These are phyloP conservation scores for Bombus cullumanus DNA, from an alignment of 1,140 invertebrate species.

Conservation along the genomic window DNA sequence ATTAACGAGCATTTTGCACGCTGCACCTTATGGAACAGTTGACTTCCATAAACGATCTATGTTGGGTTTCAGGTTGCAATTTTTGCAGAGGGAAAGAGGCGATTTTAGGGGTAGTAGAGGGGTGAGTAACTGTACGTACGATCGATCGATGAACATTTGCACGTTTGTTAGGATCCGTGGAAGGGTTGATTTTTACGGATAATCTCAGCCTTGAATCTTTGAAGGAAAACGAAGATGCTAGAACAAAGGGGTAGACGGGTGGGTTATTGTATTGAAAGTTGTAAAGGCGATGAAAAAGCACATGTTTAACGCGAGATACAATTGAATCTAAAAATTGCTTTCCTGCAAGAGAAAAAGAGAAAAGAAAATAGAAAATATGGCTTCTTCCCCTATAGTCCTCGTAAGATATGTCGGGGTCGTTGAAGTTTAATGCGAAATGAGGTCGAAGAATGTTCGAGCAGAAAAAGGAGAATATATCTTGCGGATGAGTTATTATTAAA, in stretches of 20 bases:
- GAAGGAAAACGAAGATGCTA: no score
- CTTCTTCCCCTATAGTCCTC: background rate
- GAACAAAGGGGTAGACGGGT: no score
- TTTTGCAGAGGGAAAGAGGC: no score
- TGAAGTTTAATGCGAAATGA: background rate
- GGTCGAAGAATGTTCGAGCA: background rate
- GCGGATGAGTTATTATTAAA: background rate
- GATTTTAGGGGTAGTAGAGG: no score
- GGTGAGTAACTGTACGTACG: no score
- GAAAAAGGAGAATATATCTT: background rate
- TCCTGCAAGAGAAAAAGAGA: no score
- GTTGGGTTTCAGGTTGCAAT: background rate
- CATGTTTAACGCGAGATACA: no score
- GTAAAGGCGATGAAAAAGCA: no score
- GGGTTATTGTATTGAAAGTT: no score
- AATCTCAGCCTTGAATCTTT: no score
- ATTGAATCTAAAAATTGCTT: no score
- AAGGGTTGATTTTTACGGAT: background rate
- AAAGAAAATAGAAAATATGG: background rate
- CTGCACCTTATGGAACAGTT: background rate
- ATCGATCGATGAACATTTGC: background rate
- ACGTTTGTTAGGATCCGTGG: background rate
- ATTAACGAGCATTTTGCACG: background rate
- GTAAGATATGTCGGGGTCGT: background rate
- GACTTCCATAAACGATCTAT: background rate